phyloP scores from a whole-genome alignment of 2,888 invertebrate genomes.

The Gari tellinella region DNA sequence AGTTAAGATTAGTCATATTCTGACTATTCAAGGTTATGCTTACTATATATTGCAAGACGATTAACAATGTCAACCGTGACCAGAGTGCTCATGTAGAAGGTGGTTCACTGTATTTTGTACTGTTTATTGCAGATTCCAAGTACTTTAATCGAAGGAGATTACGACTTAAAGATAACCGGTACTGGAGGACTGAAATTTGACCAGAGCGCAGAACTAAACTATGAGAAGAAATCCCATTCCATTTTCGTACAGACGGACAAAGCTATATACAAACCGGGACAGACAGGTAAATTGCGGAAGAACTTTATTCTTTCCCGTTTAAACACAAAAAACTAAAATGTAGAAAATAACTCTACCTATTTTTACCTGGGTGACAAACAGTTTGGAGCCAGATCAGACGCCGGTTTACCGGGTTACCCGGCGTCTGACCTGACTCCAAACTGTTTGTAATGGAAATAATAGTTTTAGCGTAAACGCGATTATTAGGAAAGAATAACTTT shows the following conservation, averaged over 20 bases:
- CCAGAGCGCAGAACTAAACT: slow-evolving; percentile 51
- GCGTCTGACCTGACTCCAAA: no score
- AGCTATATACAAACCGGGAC: slow-evolving; percentile 71
- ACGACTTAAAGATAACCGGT: slow-evolving; percentile 55
- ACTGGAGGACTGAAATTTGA: slow-evolving; percentile 54
- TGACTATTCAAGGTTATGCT: background rate
- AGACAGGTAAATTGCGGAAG: slow-evolving; percentile 64
- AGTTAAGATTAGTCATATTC: background rate
- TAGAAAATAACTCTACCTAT: no score
- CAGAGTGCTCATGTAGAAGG: background rate
- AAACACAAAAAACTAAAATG: no score
- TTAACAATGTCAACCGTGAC: no score
- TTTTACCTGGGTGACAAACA: no score
- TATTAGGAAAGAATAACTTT: no score
- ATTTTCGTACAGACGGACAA: slow-evolving; percentile 67
- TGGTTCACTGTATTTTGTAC: background rate
- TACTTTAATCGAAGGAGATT: slow-evolving; percentile 35
- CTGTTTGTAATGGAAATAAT: no score
- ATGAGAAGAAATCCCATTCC: slow-evolving; percentile 58
- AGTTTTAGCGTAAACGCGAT: no score
- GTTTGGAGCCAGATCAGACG: no score
- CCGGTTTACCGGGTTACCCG: no score
- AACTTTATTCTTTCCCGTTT: no score
- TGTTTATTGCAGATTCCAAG: slow-evolving; percentile 39
- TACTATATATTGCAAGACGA: background rate